Percentiles rank a stretch among this genome's conserved stretches.
phyloP scores from a whole-genome alignment of 2,797 vertebrate species.

The Phaenicophaeus curvirostris region DNA sequence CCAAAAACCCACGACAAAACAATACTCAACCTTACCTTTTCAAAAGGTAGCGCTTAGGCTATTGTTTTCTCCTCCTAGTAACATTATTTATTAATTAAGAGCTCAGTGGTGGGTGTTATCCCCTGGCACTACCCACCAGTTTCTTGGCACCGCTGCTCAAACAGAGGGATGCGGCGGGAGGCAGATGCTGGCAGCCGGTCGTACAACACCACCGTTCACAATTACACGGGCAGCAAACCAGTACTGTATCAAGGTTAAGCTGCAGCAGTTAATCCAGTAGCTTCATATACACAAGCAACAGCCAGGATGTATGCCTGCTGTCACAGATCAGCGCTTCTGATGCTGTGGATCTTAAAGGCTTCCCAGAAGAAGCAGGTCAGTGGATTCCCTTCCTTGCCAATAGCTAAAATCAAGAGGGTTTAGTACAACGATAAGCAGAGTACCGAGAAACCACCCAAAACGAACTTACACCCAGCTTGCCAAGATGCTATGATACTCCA shows the following conservation, averaged over 20 bases:
- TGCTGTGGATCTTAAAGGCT: rapidly evolving
- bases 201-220: rapidly evolving
- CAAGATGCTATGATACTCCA: neutral
- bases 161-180: neutral
- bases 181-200: neutral
- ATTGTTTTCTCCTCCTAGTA: neutral
- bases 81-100: neutral
- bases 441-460: neutral
- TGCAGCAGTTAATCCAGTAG: neutral
- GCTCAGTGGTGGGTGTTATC: neutral
- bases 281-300: neutral
- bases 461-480: neutral
- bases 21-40: slow-evolving; percentile 1
- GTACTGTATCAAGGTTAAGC: neutral
- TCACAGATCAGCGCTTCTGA: neutral
- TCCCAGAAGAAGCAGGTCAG: neutral
- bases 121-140: rapidly evolving
- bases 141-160: neutral
- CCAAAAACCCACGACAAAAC: neutral
- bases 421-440: neutral
- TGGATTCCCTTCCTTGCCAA: neutral
- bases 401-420: neutral
- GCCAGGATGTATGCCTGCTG: rapidly evolving
- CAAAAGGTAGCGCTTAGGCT: neutral
- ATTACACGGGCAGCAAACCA: neutral